These are phyloP conservation scores for Gyps fulvus DNA, from an alignment of 2,113 vertebrate species.

Conservation along the genomic window DNA sequence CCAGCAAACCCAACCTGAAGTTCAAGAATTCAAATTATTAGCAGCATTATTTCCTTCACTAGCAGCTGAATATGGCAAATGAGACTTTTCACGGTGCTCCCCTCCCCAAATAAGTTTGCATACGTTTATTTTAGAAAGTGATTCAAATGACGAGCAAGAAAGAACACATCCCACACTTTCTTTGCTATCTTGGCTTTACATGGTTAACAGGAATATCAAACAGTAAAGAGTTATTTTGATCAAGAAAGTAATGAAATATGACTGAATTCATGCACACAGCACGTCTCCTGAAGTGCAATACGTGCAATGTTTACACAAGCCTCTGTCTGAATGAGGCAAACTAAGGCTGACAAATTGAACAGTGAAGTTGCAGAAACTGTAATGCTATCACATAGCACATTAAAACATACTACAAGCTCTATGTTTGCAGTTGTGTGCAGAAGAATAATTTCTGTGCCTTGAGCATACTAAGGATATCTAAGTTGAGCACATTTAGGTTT, in stretches of 20 bases:
- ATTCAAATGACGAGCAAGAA: neutral
- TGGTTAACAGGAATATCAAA: neutral
- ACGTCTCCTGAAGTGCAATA: neutral
- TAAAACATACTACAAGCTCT: neutral
- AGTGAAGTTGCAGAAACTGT: neutral
- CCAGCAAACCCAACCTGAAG: constrained; percentile 34
- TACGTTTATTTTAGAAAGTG: neutral
- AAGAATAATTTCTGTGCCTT: neutral
- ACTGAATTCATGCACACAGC: neutral
- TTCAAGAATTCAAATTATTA: constrained; percentile 35
- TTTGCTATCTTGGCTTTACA: neutral
- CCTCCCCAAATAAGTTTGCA: neutral
- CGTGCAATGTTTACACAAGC: neutral
- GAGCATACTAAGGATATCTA: neutral
- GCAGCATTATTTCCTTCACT: neutral
- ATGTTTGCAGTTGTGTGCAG: neutral
- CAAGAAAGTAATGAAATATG: constrained; percentile 7
- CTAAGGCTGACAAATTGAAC: constrained; percentile 12
- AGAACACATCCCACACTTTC: neutral
- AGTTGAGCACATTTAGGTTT: neutral
- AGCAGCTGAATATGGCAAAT: neutral
- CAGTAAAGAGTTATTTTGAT: constrained; percentile 20
- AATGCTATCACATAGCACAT: neutral
- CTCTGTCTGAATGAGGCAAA: neutral
- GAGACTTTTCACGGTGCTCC: neutral